Evolutionary conservation across 30 jellyfish, hydroid and myxozoan species (phyloP).

Genomic region (Aurelia sp.): DNA sequence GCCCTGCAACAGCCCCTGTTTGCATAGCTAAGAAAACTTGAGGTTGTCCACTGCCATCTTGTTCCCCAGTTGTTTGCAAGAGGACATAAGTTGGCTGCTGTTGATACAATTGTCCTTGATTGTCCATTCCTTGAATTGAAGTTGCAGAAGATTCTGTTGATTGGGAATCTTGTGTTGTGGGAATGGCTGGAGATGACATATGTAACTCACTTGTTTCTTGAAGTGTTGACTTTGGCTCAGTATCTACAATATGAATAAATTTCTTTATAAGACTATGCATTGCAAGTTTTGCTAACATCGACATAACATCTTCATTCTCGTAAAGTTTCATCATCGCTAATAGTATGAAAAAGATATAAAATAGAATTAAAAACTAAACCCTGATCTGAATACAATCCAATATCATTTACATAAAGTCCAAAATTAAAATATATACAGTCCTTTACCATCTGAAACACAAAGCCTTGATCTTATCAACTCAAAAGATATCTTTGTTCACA

Average conservation of each 20-base stretch:
- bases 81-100: slow-evolving; percentile 97
- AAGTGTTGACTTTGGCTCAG: slow-evolving; percentile 21
- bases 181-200: slow-evolving; percentile 9
- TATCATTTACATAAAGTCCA: too few species aligned
- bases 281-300: too few species aligned
- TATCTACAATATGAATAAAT: not conserved
- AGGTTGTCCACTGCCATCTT: slow-evolving; percentile 91
- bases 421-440: too few species aligned
- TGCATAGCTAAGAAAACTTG: slow-evolving; percentile 97
- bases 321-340: too few species aligned
- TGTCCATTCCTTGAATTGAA: slow-evolving; percentile 54
- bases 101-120: slow-evolving; percentile 59
- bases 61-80: slow-evolving; percentile 90
- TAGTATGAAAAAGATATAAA: too few species aligned
- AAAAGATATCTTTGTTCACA: too few species aligned
- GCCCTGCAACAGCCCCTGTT: slow-evolving; percentile 72
- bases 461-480: too few species aligned
- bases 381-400: too few species aligned
- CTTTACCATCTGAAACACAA: too few species aligned
- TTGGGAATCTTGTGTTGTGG: slow-evolving; percentile 17
- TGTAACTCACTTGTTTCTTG: slow-evolving; percentile 26
- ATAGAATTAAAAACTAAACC: too few species aligned
- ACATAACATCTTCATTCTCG: too few species aligned
- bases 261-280: too few species aligned
- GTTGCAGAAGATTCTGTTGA: slow-evolving; percentile 23